These are phyloP conservation scores for Leptinotarsa lineolata DNA, from an alignment of 1,140 invertebrate species.

Conservation along the genomic window DNA sequence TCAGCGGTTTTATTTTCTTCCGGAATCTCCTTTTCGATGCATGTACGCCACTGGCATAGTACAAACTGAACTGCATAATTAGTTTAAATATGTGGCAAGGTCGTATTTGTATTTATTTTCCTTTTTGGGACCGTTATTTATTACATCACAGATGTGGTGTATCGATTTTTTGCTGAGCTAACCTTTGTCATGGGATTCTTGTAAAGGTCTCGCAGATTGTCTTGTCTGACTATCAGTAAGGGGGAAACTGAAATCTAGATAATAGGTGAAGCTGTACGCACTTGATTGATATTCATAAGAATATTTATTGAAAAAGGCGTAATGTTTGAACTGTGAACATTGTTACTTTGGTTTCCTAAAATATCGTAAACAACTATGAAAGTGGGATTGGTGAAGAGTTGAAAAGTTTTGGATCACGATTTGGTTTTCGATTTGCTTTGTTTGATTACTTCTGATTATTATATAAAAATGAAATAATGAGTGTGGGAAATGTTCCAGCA, in stretches of 20 bases:
- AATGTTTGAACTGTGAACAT: neutral
- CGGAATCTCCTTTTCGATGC: neutral
- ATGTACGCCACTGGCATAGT: conserved; percentile 1
- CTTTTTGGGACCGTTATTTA: conserved; percentile 15
- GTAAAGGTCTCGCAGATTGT: neutral
- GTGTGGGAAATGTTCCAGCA: too few species aligned
- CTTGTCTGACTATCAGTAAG: neutral
- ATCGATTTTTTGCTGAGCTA: conserved; percentile 10
- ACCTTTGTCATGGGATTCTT: neutral
- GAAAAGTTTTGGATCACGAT: too few species aligned
- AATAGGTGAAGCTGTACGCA: neutral
- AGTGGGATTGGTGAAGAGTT: too few species aligned
- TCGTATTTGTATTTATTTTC: conserved; percentile 22
- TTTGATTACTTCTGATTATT: too few species aligned
- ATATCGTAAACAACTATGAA: neutral
- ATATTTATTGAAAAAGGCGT: neutral
- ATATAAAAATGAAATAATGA: too few species aligned
- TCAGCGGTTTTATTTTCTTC: neutral
- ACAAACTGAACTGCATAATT: conserved; percentile 19
- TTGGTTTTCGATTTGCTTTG: too few species aligned
- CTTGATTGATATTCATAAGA: neutral
- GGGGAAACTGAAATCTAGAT: neutral
- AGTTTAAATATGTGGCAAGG: conserved; percentile 21
- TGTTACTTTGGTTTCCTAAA: neutral
- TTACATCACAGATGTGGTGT: conserved; percentile 18